Percentiles rank a stretch among this genome's conserved stretches.
These are phyloP conservation scores for Australoheros facetus DNA, from an alignment of 2,797 vertebrate species.

Conservation along the genomic window DNA sequence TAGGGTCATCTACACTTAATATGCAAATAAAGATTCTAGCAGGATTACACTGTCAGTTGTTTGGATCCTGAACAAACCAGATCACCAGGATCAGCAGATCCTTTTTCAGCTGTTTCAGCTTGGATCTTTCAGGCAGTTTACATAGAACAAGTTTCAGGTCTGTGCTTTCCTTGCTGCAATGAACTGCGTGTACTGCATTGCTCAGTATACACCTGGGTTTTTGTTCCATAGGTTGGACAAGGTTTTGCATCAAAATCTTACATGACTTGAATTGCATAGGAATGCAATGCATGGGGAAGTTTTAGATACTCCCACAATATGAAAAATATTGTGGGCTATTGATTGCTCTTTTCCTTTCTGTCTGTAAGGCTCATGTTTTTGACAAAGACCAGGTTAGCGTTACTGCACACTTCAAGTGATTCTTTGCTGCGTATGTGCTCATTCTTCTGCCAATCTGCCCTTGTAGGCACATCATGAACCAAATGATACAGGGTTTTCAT, in stretches of 20 bases:
- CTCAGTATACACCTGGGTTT: too few species aligned
- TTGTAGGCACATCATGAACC: not conserved
- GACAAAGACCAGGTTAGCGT: not conserved
- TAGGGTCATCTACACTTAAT: not conserved
- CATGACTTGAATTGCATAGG: rapidly evolving
- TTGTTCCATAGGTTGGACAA: not conserved
- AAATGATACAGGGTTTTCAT: too few species aligned
- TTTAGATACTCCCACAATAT: not conserved
- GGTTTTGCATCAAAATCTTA: not conserved
- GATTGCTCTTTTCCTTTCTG: not conserved
- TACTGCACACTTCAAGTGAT: not conserved
- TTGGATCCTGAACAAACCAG: not conserved
- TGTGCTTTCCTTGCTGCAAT: not conserved
- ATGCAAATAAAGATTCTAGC: not conserved
- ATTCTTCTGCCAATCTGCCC: not conserved
- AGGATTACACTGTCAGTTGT: not conserved
- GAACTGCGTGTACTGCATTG: not conserved
- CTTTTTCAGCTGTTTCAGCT: not conserved
- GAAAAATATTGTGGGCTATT: not conserved
- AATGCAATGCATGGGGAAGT: not conserved
- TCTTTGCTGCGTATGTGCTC: not conserved
- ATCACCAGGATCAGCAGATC: not conserved
- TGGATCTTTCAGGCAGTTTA: not conserved
- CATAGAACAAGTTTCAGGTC: rapidly evolving
- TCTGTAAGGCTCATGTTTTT: not conserved